Evolutionary conservation across 1,140 invertebrate species (phyloP).

Genomic region (Galleria mellonella): DNA sequence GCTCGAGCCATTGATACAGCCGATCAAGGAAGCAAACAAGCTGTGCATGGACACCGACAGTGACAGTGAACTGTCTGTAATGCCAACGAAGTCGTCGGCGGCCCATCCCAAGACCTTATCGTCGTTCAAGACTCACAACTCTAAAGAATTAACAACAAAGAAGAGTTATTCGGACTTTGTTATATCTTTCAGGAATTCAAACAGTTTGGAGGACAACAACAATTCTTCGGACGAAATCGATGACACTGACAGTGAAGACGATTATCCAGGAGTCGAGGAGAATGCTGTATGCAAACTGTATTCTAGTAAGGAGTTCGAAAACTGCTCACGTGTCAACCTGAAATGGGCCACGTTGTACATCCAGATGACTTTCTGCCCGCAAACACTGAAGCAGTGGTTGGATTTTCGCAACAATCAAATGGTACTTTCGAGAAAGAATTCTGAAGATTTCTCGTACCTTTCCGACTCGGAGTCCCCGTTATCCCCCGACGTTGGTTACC

Average conservation of each 20-base stretch:
- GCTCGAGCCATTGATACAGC: constrained; percentile 79
- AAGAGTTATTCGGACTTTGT: constrained; percentile 53
- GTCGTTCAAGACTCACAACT: constrained; percentile 65
- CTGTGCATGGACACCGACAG: constrained; percentile 51
- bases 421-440: constrained; percentile 35
- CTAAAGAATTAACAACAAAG: constrained; percentile 46
- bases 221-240: constrained; percentile 29
- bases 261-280: constrained; percentile 23
- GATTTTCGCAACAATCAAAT: constrained; percentile 75
- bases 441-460: constrained; percentile 43
- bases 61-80: constrained; percentile 35
- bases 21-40: constrained; percentile 42
- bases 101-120: constrained; percentile 51
- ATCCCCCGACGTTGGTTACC: constrained; percentile 30
- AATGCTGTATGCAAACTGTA: constrained; percentile 51
- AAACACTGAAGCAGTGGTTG: constrained; percentile 84
- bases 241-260: constrained; percentile 41
- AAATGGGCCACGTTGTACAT: constrained; percentile 84
- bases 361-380: constrained; percentile 87
- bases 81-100: constrained; percentile 37
- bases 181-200: constrained; percentile 55
- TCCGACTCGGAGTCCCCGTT: constrained; percentile 33
- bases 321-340: constrained; percentile 63
- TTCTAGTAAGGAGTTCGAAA: constrained; percentile 39
- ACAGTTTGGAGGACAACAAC: constrained; percentile 34